Evolutionary conservation across 2,888 invertebrate genomes (phyloP), one percentile per base, ranked within the genome.

Genomic region (Noctua fimbriata): DNA sequence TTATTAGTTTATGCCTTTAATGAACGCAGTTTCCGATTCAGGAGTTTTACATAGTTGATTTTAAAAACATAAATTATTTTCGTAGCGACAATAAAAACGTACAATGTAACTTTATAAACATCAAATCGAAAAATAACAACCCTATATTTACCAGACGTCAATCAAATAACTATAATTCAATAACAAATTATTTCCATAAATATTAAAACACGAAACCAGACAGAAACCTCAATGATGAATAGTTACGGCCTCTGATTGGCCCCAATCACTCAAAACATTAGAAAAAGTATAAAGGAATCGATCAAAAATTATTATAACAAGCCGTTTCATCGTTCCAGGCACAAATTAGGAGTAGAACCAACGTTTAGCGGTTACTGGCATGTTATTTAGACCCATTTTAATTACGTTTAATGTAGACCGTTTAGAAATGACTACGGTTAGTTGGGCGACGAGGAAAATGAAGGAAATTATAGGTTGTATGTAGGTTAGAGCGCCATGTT

Each of bases 381-480:
- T 92, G 91, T 93, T 92, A 93, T 94, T 94, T 93, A 87, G 91
- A 78, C 84, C 90, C 88, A 89, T 87, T 91, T 92, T 94, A 94
- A 94, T 95, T 92, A 90, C 87, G 87, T 90, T 90, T 93, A 93
- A 94, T 93, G 91, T 89, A 90, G 83, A 88, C 88, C 91, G 91
- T 92, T 94, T 92, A 93, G 91, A 93, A 93, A 93, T 94, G 93
- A 94, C 91, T 84, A 73, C 70, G 89, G 84, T 81, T 84, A 87
- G 87, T 89, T 89, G 83, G 88, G 85, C 82, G 90, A 87, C 87
- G 90, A 89, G 82, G 89, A 88, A 92, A 91, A 91, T 89, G 77
- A 73, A 85, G 87, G 44, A 84, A 91, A 94, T 93, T 91, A 92
- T 90, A 92, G 92, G 90, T 89, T 83, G 75, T 80, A 81, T 41